Evolutionary conservation across 2,888 invertebrate species (phyloP), one percentile per base, ranked within the genome.

Genomic region (Amaurobius ferox): DNA sequence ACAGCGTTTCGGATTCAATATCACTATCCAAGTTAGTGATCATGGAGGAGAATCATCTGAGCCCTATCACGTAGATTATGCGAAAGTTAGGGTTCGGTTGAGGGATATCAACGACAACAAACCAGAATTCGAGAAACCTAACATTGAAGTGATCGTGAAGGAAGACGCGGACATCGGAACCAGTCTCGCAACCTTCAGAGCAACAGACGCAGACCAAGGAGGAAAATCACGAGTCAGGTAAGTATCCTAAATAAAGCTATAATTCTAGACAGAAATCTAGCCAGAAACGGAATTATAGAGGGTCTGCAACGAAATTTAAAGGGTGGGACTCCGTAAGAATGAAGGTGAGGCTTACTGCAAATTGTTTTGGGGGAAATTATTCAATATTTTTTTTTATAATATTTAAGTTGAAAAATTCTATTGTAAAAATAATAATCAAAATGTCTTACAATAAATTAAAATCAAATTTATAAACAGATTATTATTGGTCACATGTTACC

Each of bases 51-150:
- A 90, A 74, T 88, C 89, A 7, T 81, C 90, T 92, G 99, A 99
- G 92, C 98, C 98, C 91, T 96, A 98, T 91, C 98, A 98, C 92
- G 97, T 98, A 88, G 98, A 98, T 87, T 97, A 97, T 92, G 97
- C 98, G 0, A 97, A 97, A 96, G 97, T 98, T 80, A 96, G 96
- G 88, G 97, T 98, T 35, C 96, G 95, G 90, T 93, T 99, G 86
- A 94, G 96, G 87, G 99, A 99, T 91, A 91, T 92, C 87, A 99
- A 99, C 93, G 98, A 99, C 93, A 98, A 98, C 93, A 96, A 97
- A 91, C 89, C 89, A 0, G 95, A 96, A 90, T 98, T 97, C 91
- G 97, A 98, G 90, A 94, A 95, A 88, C 96, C 98, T 67, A 97
- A 97, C 91, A 97, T 98, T 90, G 97, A 97, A 92, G 96, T 96